Percentiles rank a stretch among this genome's conserved stretches.
Evolutionary conservation across 2,797 vertebrate genomes (phyloP).

Genomic region (Chelonia mydas): DNA sequence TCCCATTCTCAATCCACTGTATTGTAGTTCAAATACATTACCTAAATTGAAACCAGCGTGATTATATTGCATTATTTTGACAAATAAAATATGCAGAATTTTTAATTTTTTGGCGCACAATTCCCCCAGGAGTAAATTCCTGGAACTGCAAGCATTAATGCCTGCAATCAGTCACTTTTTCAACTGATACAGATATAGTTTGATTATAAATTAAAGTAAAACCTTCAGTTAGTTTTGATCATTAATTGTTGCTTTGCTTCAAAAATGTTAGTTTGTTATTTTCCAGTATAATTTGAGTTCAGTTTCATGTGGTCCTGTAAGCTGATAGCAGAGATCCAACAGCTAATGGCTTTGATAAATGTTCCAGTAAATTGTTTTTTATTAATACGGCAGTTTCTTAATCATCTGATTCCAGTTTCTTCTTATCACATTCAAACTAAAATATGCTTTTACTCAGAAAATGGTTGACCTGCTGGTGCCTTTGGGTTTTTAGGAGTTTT

Average conservation of each 20-base stretch:
- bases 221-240: not conserved
- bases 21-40: too few relatives aligned
- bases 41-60: too few relatives aligned
- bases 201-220: not conserved
- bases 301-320: not conserved
- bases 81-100: too few relatives aligned
- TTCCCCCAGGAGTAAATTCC: not conserved
- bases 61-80: too few relatives aligned
- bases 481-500: not conserved
- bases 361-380: not conserved
- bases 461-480: rapidly evolving
- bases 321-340: not conserved
- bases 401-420: not conserved
- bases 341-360: not conserved
- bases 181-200: not conserved
- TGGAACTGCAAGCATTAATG: not conserved
- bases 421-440: not conserved
- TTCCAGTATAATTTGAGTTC: not conserved
- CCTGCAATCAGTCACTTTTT: not conserved
- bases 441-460: not conserved
- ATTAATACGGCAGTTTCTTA: not conserved
- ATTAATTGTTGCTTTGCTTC: not conserved
- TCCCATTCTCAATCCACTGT: too few relatives aligned
- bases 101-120: too few relatives aligned
- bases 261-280: not conserved